Conservation (phyloP, 2,113 vertebrate genomes). For the Lonchura striata region DNA sequence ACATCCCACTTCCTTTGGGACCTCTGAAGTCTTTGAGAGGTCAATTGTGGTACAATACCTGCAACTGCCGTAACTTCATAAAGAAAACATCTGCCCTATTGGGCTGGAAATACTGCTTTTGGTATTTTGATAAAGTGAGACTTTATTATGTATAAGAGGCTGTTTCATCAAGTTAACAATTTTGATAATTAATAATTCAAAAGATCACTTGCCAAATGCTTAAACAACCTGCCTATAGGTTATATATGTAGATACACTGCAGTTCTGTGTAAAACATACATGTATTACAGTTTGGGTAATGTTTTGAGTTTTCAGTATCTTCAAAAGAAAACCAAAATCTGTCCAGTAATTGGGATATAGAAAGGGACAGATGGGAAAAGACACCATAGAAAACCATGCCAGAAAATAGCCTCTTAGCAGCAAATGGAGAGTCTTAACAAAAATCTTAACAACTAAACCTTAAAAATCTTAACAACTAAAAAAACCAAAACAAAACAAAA, state of each 20-base stretch:
- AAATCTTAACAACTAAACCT: background rate
- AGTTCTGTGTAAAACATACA: background rate
- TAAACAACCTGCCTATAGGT: background rate
- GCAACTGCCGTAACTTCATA: background rate
- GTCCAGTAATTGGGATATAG: background rate
- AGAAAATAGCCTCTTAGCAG: background rate
- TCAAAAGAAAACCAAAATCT: background rate
- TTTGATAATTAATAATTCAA: background rate
- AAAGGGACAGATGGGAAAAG: background rate
- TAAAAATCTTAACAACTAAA: no score
- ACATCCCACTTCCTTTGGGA: background rate
- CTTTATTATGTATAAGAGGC: background rate
- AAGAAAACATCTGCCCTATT: background rate
- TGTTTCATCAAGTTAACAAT: background rate
- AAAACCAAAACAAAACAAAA: no score
- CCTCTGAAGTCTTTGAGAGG: background rate
- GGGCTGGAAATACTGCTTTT: background rate
- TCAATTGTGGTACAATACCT: background rate
- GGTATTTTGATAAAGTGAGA: background rate
- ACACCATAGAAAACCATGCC: background rate
- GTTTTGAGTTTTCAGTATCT: background rate
- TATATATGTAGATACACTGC: background rate
- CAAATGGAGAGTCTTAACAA: background rate
- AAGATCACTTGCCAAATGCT: background rate
- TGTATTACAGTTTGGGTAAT: background rate